These are phyloP conservation scores for Elanus axillaris DNA, from an alignment of 2,113 vertebrate species.

Conservation along the genomic window DNA sequence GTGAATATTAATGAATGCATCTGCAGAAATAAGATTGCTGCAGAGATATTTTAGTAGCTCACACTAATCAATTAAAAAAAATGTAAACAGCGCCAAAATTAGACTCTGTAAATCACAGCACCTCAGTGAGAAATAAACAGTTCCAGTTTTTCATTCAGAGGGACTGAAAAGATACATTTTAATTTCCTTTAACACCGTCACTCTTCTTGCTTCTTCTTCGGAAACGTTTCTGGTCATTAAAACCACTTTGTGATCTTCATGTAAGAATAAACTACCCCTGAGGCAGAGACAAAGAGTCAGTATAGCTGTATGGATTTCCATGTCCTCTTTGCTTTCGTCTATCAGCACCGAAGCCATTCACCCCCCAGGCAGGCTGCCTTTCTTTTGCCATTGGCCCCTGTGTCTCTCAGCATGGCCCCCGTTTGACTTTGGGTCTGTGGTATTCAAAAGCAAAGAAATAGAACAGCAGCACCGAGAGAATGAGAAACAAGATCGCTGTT, in stretches of 20 bases:
- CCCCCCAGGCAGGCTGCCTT: background rate
- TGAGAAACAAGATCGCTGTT: conserved; percentile 23
- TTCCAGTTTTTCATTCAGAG: background rate
- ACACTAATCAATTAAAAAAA: background rate
- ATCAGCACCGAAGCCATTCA: background rate
- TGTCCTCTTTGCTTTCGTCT: background rate
- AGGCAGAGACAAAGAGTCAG: background rate
- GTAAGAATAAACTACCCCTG: background rate
- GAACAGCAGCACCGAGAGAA: background rate
- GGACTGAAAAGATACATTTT: background rate
- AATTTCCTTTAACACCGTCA: background rate
- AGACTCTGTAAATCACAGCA: background rate
- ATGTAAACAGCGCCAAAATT: background rate
- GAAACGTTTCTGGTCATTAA: background rate
- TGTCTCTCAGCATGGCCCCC: background rate
- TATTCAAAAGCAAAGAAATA: background rate
- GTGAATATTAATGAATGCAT: background rate
- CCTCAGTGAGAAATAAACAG: background rate
- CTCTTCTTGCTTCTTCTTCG: background rate
- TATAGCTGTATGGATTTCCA: background rate
- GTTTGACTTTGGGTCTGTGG: background rate
- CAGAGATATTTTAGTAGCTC: background rate
- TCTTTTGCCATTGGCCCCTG: background rate
- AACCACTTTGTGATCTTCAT: background rate
- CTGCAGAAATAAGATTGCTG: conserved; percentile 20